Evolutionary conservation across 2,888 invertebrate species (phyloP).

Genomic region (Monopis laevigella): DNA sequence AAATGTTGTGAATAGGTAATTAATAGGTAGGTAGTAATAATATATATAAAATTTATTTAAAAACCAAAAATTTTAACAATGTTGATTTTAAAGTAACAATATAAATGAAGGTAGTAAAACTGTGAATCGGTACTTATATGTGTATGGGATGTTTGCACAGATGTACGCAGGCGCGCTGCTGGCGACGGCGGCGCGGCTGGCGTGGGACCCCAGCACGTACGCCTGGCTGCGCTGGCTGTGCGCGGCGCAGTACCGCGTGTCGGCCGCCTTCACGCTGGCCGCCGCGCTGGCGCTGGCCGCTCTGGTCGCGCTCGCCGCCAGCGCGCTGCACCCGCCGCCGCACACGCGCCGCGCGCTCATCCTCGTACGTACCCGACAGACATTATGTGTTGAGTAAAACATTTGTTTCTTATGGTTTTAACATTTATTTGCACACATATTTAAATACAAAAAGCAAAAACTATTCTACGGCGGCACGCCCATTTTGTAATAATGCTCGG

Average conservation of each 20-base stretch:
- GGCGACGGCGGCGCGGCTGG: slow-evolving; percentile 59
- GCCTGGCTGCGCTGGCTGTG: slow-evolving; percentile 60
- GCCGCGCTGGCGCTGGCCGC: slow-evolving; percentile 53
- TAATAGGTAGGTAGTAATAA: no score
- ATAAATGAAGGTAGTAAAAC: no score
- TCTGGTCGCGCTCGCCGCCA: slow-evolving; percentile 48
- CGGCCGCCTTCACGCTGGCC: slow-evolving; percentile 48
- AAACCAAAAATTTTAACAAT: no score
- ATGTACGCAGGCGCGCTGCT: slow-evolving; percentile 62
- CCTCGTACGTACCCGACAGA: slow-evolving; percentile 21
- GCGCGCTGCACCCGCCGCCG: slow-evolving; percentile 27
- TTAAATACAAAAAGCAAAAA: no score
- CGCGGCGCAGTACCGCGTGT: slow-evolving; percentile 56
- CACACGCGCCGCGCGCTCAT: slow-evolving; percentile 12
- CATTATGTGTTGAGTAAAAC: slow-evolving; percentile 34
- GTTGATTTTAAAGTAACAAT: no score
- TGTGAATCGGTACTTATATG: no score
- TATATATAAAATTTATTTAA: no score
- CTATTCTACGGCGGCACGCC: no score
- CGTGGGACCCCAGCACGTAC: slow-evolving; percentile 63
- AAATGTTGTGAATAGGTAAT: no score
- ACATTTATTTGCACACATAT: no score
- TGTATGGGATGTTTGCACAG: slow-evolving; percentile 35
- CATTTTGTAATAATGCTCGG: no score
- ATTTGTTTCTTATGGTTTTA: no score